Base-by-base conservation (phyloP, 2,797 vertebrate genomes). In the Sibirionetta formosa region DNA sequence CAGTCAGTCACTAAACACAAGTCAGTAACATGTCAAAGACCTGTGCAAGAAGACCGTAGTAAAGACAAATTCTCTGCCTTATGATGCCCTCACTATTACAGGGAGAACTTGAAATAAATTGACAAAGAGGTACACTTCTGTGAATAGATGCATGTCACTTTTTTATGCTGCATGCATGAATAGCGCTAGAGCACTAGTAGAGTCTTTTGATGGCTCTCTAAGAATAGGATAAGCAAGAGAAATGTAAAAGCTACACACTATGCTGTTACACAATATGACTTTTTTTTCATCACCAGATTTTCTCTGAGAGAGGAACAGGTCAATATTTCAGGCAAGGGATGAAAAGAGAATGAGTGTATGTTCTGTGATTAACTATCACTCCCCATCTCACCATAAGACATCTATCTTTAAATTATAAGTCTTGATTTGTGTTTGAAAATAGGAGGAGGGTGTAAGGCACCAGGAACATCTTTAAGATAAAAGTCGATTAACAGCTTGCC, bases 401-500 rank as follows among this genome's bases (percentile, higher is more conserved):
- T 38, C 53, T 36, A 26, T 26, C 46, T 63, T 80, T 75, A 58
- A 90, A 44, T 38, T 79, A 85, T 69, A 24, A 38, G n/a, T 42
- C 35, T 51, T 92, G 38, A 92, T 88, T 91, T 88, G 64, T 15
- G 20, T 90, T 61, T 88, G 78, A 95, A 44, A 94, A 88, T 63
- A 73, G 33, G 46, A 86, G 50, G 29, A 44, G 63, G 36, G 50
- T 24, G 72, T 7, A 73, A 72, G 60, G 44, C 13, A 93, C 9
- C 23, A 79, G 17, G 63, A 93, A 81, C 31, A 33, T 2, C 13
- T 83, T 64, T 48, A 77, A 95, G 64, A 75, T 35, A 75, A 85
- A 95, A 58, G 91, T 88, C 92, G 86, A 79, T 94, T 96, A 60
- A 85, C 68, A 92, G 79, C 66, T 94, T 38, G 3, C 35, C 75